Base-by-base conservation (phyloP, 2,797 vertebrate genomes). In the Sparus aurata region DNA sequence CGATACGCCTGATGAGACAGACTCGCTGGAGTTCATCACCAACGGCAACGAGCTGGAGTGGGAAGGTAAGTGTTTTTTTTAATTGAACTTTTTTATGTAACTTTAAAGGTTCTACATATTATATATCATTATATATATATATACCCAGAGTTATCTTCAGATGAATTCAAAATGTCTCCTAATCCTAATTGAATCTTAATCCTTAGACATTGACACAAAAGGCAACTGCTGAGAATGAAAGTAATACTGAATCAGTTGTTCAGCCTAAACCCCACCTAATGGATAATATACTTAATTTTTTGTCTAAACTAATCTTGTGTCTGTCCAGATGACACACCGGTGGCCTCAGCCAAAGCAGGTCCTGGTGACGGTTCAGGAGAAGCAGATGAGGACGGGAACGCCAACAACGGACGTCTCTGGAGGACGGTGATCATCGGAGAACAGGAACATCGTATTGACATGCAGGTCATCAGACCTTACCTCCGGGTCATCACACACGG, bases 391-490 rank as follows among this genome's bases (percentile, higher is more conserved):
- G 97, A 97, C 0, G 95, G 96, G 0, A 90, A 94, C 0, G 90
- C 94, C 0, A 94, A 95, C 57, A 98, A 97, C 0, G 97, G 97
- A 0, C 95, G 97, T 3, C 95, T 99, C 68, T 99, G 98, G 98
- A 96, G 98, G 63, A 97, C 97, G 0, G 98, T 99, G 74, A 96
- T 99, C 87, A 98, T 99, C 0, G 98, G 98, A 0, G 98, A 99
- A 57, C 98, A 99, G 89, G 98, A 99, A 75, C 98, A 99, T 82
- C 95, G 98, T 3, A 99, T 99, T 0, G 98, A 99, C 91, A 97
- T 99, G 87, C 97, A 98, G 91, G 96, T 99, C 96, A 99, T 99
- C 93, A 95, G 97, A 73, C 98, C 98, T 0, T 99, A 98, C 92
- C 96, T 98, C 85, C 95, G 96, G 1, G 97, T 99, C 89, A 97